Evolutionary conservation across 2,797 vertebrate species (phyloP).

Genomic region (Pitangus sulphuratus): DNA sequence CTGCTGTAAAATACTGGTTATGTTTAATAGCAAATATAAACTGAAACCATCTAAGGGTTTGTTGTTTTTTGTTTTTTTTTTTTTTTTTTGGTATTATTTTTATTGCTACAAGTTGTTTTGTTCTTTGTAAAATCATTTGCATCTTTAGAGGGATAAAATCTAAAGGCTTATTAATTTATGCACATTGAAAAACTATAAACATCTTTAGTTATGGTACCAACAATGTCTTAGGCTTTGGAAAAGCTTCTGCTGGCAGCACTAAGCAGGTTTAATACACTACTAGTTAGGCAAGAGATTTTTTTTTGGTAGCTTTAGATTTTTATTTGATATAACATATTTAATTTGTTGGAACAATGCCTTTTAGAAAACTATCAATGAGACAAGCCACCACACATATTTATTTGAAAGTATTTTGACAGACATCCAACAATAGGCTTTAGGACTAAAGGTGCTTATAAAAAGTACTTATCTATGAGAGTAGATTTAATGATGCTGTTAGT

Average conservation of each 20-base stretch:
- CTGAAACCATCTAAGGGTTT: neutral
- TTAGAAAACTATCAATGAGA: neutral
- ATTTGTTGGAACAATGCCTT: slow-evolving; percentile 15
- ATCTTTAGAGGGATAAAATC: slow-evolving; percentile 15
- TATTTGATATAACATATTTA: neutral
- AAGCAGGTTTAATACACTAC: slow-evolving; percentile 13
- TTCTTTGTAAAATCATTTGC: neutral
- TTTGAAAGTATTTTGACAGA: neutral
- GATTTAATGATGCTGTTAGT: neutral
- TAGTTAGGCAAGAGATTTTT: neutral
- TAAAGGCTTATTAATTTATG: slow-evolving; percentile 12
- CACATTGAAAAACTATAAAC: neutral
- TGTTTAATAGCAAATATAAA: neutral
- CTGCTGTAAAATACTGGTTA: neutral
- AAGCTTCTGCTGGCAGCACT: slow-evolving; percentile 36
- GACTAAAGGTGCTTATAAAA: neutral
- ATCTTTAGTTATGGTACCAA: slow-evolving; percentile 33
- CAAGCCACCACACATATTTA: neutral
- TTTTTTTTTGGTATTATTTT: neutral
- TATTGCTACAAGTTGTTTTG: neutral
- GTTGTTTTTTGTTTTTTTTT: neutral
- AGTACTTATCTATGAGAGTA: neutral
- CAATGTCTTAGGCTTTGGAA: slow-evolving; percentile 30
- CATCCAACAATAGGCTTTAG: neutral
- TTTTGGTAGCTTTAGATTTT: slow-evolving; percentile 6